Evolutionary conservation across 2,797 vertebrate species (phyloP).

Genomic region (Characodon lateralis): DNA sequence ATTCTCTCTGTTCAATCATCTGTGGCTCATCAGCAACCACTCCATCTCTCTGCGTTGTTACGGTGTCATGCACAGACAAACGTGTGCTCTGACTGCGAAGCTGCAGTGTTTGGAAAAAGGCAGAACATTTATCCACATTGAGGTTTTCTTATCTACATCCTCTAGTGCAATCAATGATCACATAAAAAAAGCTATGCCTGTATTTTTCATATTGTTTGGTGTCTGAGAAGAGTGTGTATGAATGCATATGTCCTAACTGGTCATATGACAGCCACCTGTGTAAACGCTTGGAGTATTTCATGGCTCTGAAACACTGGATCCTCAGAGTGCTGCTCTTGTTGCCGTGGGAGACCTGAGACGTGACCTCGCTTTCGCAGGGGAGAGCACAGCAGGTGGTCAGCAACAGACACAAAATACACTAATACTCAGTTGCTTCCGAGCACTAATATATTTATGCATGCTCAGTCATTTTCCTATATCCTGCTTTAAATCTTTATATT

Average conservation of each 20-base stretch:
- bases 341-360: slow-evolving; percentile 47
- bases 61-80: slow-evolving; percentile 42
- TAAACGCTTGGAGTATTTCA: slow-evolving; percentile 59
- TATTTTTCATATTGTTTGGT: slow-evolving; percentile 15
- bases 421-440: slow-evolving; percentile 37
- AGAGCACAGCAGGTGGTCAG: slow-evolving; percentile 48
- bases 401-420: slow-evolving; percentile 24
- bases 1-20: slow-evolving; percentile 19
- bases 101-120: slow-evolving; percentile 10
- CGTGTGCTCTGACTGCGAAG: slow-evolving; percentile 21
- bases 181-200: slow-evolving; percentile 6
- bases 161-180: slow-evolving; percentile 7
- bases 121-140: slow-evolving; percentile 11
- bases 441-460: slow-evolving; percentile 21
- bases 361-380: slow-evolving; percentile 52
- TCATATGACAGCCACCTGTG: slow-evolving; percentile 79
- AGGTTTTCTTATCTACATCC: slow-evolving; percentile 19
- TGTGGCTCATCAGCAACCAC: slow-evolving; percentile 13
- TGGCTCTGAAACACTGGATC: slow-evolving; percentile 59
- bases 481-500: slow-evolving; percentile 32
- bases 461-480: slow-evolving; percentile 13
- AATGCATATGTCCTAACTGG: slow-evolving; percentile 3
- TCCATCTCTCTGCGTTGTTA: slow-evolving; percentile 13
- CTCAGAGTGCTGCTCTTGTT: slow-evolving; percentile 58
- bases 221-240: slow-evolving; percentile 19